Base-by-base conservation (phyloP, 2,797 vertebrate species). In the Leptatherina wallacei region DNA sequence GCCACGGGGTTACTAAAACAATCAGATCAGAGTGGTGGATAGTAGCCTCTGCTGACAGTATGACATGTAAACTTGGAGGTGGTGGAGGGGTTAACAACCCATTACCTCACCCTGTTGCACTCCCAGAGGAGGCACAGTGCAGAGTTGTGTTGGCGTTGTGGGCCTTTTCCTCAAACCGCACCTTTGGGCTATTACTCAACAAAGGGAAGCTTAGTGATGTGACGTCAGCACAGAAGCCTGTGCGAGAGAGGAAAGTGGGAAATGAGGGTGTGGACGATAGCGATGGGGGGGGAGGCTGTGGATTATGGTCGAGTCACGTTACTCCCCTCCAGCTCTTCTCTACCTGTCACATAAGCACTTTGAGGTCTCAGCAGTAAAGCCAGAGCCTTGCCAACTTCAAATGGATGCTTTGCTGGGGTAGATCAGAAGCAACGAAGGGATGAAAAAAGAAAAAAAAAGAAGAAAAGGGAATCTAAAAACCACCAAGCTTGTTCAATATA, bases 281-380 rank as follows among this genome's bases (percentile, higher is more conserved):
- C 82, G 74, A 66, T 69, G 13, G 61, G 73, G 13, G 61, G 73
- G 47, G 35, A 75, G 77, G 70, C 57, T 74, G 69, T 61, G 82
- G 89, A 86, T 80, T 76, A 70, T 44, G 77, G 78, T 77, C 82
- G 88, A 88, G 88, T 91, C 88, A 62, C 84, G 75, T 91, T 91
- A 84, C 88, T 81, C 71, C 81, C 85, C 84, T 88, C 60, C 58
- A 79, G 90, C 88, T 85, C 86, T 77, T 84, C 82, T 84, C 72
- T 89, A 88, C 87, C 88, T 86, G 86, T 89, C 91, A 92, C 86
- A 87, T 62, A 81, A 88, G 80, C 82, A 80, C 90, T 92, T 88
- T 85, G 86, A 92, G 87, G 87, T 89, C 87, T 88, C 81, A 62
- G 83, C 85, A 69, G 71, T 63, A 88, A 90, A 88, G 85, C 86